These are phyloP conservation scores for Luperina nickerlii DNA, from an alignment of 2,888 invertebrate genomes.

Conservation along the genomic window DNA sequence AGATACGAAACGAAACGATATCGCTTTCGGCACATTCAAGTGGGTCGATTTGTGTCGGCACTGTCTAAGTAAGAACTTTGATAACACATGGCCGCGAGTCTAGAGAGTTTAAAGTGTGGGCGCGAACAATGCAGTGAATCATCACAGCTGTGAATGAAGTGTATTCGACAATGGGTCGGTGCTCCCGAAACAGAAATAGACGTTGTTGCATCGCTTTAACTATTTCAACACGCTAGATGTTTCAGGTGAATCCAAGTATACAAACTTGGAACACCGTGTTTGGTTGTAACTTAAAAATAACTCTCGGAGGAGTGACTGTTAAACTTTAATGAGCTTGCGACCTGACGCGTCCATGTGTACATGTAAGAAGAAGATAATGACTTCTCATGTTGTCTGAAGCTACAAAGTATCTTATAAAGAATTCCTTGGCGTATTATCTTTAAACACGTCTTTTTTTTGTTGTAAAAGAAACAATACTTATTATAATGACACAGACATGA, in stretches of 20 bases:
- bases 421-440: constrained; percentile 17
- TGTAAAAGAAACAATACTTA: constrained; percentile 14
- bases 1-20: constrained; percentile 69
- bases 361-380: constrained; percentile 40
- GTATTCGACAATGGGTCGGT: constrained; percentile 82
- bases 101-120: constrained; percentile 76
- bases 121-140: constrained; percentile 85
- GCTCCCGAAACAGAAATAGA: constrained; percentile 84
- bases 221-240: constrained; percentile 73
- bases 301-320: constrained; percentile 47
- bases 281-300: constrained; percentile 60
- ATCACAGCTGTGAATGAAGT: constrained; percentile 82
- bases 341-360: constrained; percentile 39
- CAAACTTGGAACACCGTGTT: constrained; percentile 59
- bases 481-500: constrained; percentile 20
- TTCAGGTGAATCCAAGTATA: constrained; percentile 70
- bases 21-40: constrained; percentile 74
- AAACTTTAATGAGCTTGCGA: constrained; percentile 53
- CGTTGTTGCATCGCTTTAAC: constrained; percentile 74
- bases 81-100: constrained; percentile 72
- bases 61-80: constrained; percentile 69
- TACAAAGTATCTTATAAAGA: constrained; percentile 24
- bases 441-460: constrained; percentile 4
- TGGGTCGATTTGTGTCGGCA: constrained; percentile 68
- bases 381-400: constrained; percentile 36